Base-by-base conservation (phyloP, 2,113 vertebrate species). In the Microcebus lehilahytsara region DNA sequence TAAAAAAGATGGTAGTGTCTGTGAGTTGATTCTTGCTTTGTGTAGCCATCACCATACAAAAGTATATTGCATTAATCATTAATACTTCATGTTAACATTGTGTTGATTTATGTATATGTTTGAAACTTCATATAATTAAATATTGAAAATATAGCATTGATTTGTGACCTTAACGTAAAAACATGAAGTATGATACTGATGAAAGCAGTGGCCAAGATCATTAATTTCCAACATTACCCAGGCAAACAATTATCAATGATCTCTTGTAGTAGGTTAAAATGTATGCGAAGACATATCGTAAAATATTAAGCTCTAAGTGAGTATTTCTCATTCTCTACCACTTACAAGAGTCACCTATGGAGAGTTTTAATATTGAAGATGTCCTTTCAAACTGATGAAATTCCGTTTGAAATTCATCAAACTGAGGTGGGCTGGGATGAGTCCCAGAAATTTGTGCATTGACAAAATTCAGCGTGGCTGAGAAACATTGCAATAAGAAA, bases 51-150 rank as follows among this genome's bases (percentile, higher is more conserved):
- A 72, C 2, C 11, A 56, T 23, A 53, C 20, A 60, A 17, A 34
- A 60, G 3, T 32, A 34, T 3, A 60, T 78, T 81, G 5, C 49
- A 60, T 16, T 91, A 69, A 74, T 64, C 60, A 62, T 49, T 79
- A 80, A 91, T 74, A 40, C 60, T 72, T 80, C 58, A 6, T 40
- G 78, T 71, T 78, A 91, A 79, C 14, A 51, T 84, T 69, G 8
- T 37, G 66, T 71, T 87, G 80, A 51, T 86, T 77, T 77, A 94
- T n/a, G 8, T 4, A 34, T 46, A 64, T 67, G 32, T 46, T 51
- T 78, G 12, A 89, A 91, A 72, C 91, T 89, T 75, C n/a, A 71
- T 25, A 46, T 85, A 90, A 81, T 40, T 46, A 81, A 91, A 93
- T 12, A 3, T 53, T 91, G 17, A 69, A 66, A 85, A 83, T 22